Conservation (phyloP, 2,797 vertebrate genomes). For the Phoeniculus purpureus region DNA sequence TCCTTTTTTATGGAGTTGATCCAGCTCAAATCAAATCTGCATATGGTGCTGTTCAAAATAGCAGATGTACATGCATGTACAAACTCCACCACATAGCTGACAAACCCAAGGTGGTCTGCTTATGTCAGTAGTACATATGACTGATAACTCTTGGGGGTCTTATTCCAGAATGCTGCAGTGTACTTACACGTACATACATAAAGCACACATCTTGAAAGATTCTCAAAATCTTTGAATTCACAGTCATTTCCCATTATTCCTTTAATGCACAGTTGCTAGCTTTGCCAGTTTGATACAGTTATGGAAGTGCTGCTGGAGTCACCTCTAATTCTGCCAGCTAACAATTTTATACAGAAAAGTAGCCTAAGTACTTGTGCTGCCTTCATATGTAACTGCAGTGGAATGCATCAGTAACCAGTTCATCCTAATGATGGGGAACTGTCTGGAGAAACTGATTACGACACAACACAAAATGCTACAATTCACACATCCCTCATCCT, state of each 20-base stretch:
- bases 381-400: background rate
- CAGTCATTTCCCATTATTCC: background rate
- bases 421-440: background rate
- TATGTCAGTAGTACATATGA: no score
- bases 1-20: background rate
- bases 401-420: background rate
- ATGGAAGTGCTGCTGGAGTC: background rate
- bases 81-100: no score
- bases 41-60: no score
- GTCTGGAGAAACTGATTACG: background rate
- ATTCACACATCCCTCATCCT: rapidly evolving
- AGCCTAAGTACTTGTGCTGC: rapidly evolving
- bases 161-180: no score
- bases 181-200: rapidly evolving
- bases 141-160: background rate
- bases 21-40: background rate
- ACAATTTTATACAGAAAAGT: background rate
- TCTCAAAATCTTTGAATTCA: background rate
- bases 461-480: background rate
- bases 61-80: background rate
- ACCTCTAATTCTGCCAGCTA: background rate
- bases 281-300: background rate
- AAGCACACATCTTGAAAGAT: background rate
- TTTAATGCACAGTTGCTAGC: background rate
- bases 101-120: no score